phyloP scores from a whole-genome alignment of 1,140 invertebrate genomes.

The Ladona fulva region DNA sequence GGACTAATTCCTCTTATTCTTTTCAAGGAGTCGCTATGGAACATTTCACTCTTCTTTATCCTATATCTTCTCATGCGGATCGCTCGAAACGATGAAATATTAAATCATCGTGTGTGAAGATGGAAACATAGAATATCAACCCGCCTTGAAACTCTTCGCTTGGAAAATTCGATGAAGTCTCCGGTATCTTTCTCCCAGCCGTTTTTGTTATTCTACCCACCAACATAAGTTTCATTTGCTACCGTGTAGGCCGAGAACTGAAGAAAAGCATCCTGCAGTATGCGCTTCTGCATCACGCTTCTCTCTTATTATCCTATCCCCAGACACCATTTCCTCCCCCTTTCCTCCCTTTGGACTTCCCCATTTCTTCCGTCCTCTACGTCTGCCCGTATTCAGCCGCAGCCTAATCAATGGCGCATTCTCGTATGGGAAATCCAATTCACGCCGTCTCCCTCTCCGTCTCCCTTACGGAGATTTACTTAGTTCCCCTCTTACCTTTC shows the following conservation, averaged over 20 bases:
- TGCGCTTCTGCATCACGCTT: neutral
- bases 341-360: neutral
- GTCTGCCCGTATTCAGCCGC: neutral
- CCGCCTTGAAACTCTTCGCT: neutral
- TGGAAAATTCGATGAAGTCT: neutral
- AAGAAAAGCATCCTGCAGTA: neutral
- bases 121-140: neutral
- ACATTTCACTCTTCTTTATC: too few relatives aligned
- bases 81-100: too few relatives aligned
- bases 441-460: neutral
- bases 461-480: neutral
- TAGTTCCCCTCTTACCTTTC: too few relatives aligned
- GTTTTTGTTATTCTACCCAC: neutral
- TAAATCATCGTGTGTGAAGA: too few relatives aligned
- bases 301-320: neutral
- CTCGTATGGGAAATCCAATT: neutral
- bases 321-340: neutral
- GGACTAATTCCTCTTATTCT: too few relatives aligned
- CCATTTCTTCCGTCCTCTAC: neutral
- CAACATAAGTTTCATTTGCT: neutral
- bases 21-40: too few relatives aligned
- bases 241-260: neutral
- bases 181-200: neutral
- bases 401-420: constrained; percentile 8
- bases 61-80: too few relatives aligned